Base-by-base conservation (phyloP, 1,140 invertebrate species). In the Hestina assimilis region DNA sequence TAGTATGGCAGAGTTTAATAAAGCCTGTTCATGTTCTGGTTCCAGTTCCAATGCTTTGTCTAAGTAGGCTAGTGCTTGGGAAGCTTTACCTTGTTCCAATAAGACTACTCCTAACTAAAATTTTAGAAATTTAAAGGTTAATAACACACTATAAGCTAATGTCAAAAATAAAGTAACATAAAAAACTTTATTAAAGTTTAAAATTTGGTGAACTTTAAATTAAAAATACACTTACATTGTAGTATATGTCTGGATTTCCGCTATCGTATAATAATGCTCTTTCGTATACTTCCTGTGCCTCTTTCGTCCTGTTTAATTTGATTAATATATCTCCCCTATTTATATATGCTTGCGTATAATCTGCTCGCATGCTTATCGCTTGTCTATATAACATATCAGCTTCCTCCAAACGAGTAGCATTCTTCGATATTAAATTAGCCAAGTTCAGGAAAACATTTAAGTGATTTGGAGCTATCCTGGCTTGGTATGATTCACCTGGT, bases 281-380 rank as follows among this genome's bases (percentile, higher is more conserved):
- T 79, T 98, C 96, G 77, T 99, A 99, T 15, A 98, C 96, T 78
- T 97, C 94, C 82, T 97, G 95, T 0, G 98, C 98, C 86, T 99
- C 97, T 74, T 96, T 94, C 3, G 96, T 97, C 59, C 96, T 93
- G 89, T 98, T 98, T 70, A 99, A 90, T 89, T 98, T 98, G 74
- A 99, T 96, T 33, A 98, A 91, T 79, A 99, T 96, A 89, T 99
- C 97, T 0, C 97, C 97, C 43, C 97, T 92, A 89, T 99, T 99
- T 63, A 99, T 99, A 75, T 99, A 99, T 3, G 97, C 98, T 83
- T 99, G 95, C 0, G 97, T 97, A 83, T 98, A 99, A 90, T 99
- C 98, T 8, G 97, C 94, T 62, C 97, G 90, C 98, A 99, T 99
- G 71, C 96, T 97, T 56, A 99, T 98, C 0, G 97, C 97, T 75